Evolutionary conservation across 2,888 invertebrate genomes (phyloP), one percentile per base, ranked within the genome.

Genomic region (Xestoiulus laeticollis): DNA sequence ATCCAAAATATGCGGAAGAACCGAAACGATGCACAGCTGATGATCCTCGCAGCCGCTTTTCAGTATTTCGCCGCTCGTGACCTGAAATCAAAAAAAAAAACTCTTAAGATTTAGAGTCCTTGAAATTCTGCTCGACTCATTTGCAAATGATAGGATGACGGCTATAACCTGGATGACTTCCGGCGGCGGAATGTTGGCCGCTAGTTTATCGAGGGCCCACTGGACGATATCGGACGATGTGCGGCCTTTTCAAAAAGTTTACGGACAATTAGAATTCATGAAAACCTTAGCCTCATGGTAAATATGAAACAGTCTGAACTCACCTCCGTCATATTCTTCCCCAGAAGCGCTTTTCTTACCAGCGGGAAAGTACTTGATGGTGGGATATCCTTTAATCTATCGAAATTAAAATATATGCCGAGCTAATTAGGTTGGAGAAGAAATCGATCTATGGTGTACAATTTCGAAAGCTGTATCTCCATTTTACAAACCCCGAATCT

Each of bases 1-100:
- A 93, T 99, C 99, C 59, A 98, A 94, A 90, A 99, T 98, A 92
- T 99, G 97, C 0, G 99, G 99, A 89, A 99, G 93, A 32, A 99
- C 94, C 0, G 98, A 95, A 82, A 99, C 95, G 53, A 99, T 95
- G 92, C 99, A 99, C 14, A 99, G 93, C 4, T 98, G 97, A 91
- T 96, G 96, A 87, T 96, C 95, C 87, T 96, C 95, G 92, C 99
- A 99, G 0, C 95, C 95, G 0, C 94, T 92, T 90, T 95, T 95
- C 91, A 99, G 93, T 0, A 94, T 93, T 0, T 93, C 92, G 85
- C 95, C 94, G 87, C 88, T 89, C 0, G 90, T 90, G 3, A 91
- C 78, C 90, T 91, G 88, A 43, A 88, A 32, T 14, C 19, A 87
- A 86, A 22, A 85, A 83, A 10, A 48, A 43, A 30, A 83, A 78